Evolutionary conservation across 2,797 vertebrate species (phyloP).

Genomic region (Potorous gilbertii): DNA sequence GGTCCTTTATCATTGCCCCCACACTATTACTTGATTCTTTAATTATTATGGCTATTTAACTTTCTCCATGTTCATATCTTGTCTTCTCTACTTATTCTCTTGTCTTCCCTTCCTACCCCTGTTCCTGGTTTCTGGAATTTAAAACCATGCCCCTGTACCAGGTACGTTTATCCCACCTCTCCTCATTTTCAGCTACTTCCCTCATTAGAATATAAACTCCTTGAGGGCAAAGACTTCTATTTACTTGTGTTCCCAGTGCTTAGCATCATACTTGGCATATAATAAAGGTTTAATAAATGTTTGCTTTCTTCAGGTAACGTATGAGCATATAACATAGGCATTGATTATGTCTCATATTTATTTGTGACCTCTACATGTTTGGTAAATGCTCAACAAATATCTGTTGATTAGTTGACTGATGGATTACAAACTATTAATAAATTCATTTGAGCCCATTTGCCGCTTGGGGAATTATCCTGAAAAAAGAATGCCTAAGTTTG

Average conservation of each 20-base stretch:
- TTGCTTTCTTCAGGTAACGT: not conserved
- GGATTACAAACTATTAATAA: slow-evolving; percentile 9
- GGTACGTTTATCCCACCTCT: not conserved
- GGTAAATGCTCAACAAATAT: not conserved
- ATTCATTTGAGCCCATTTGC: not conserved
- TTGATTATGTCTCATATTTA: not conserved
- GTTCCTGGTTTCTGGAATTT: not conserved
- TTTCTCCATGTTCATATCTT: not conserved
- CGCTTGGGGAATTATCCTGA: slow-evolving; percentile 37
- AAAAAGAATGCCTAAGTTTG: not conserved
- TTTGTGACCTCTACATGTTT: not conserved
- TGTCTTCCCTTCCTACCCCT: not conserved
- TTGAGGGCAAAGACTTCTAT: not conserved
- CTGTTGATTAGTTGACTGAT: slow-evolving; percentile 9
- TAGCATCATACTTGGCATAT: not conserved
- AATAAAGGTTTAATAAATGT: not conserved
- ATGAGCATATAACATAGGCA: not conserved
- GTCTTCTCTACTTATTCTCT: not conserved
- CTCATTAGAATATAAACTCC: not conserved
- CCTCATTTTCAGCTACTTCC: not conserved
- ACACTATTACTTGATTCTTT: not conserved
- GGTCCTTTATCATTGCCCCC: not conserved
- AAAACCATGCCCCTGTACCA: not conserved
- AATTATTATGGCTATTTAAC: not conserved
- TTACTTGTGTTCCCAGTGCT: not conserved